Evolutionary conservation across 2,888 invertebrate genomes (phyloP), one percentile per base, ranked within the genome.

Genomic region (Hyalella azteca): DNA sequence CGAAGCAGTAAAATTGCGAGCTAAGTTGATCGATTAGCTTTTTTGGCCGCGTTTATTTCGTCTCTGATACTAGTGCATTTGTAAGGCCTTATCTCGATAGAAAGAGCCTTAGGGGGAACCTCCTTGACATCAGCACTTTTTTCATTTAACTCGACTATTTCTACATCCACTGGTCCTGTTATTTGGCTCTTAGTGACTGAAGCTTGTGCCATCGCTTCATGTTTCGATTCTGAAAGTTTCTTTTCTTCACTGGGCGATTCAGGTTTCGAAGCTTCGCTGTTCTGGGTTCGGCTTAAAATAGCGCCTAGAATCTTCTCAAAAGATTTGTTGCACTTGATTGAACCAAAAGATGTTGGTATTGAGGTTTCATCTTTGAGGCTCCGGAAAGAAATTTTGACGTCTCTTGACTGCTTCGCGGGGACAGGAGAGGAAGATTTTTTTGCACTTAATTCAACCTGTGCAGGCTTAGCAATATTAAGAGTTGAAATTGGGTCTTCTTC

Each of bases 321-420:
- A 7, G 54, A 54, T 54, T 54, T 54, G 54, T 54, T 54, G 54
- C 29, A 26, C 29, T 54, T 54, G 54, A 54, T 54, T 7, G 54
- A 54, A 22, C 54, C 54, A 54, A 54, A 54, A 54, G 54, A 54
- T 9, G 54, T 22, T 9, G 54, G 54, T 22, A 54, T 54, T 1
- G 54, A 54, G 29, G 54, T 54, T 54, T 54, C 54, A 26, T 54
- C 54, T 54, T 29, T 54, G 11, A 54, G 66, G 36, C 66, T 66
- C 13, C 66, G 66, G 39, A 66, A 66, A 36, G 66, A 66, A 66
- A 66, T 66, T 66, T 66, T 66, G 29, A 66, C 66, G 13, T 66
- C 66, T 15, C 29, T 66, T 36, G 66, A 66, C 1, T 36, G 45
- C 45, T 9, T 45, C 15, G 15, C 13, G 29, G 54, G 22, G 54